These are phyloP conservation scores for Oscheius sp. DNA, from an alignment of 1,140 invertebrate genomes.

Conservation along the genomic window DNA sequence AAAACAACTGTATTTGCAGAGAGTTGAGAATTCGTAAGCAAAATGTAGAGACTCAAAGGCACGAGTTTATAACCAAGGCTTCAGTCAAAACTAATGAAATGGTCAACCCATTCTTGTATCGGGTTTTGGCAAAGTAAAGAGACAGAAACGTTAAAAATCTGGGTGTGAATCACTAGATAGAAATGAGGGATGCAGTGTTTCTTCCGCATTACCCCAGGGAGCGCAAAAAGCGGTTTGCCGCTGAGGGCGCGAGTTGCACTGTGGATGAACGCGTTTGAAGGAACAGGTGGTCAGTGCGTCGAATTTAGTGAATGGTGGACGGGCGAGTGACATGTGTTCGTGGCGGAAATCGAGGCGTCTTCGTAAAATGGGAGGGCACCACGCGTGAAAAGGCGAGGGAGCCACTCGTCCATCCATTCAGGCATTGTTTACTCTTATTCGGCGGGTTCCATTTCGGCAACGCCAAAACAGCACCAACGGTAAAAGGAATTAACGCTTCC, in stretches of 20 bases:
- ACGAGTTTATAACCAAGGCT: too few species aligned
- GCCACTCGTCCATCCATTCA: slow-evolving; percentile 1
- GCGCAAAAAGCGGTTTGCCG: too few species aligned
- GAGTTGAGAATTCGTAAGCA: too few species aligned
- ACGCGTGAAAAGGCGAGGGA: slow-evolving; percentile 1
- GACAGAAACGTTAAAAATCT: not conserved
- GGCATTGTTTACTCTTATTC: not conserved
- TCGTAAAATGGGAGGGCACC: slow-evolving; percentile 1
- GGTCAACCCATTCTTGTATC: too few species aligned
- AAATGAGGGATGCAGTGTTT: not conserved
- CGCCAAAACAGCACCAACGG: too few species aligned
- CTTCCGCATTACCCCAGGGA: too few species aligned
- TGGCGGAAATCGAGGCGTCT: not conserved
- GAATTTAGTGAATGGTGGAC: not conserved
- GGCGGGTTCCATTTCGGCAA: too few species aligned
- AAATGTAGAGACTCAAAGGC: too few species aligned
- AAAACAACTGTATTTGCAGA: not conserved
- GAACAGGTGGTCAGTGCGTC: too few species aligned
- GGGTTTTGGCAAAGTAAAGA: too few species aligned
- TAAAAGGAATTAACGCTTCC: too few species aligned
- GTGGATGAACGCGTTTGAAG: not conserved
- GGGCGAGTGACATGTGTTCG: not conserved
- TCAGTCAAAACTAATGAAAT: too few species aligned
- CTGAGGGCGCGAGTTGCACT: not conserved
- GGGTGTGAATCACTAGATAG: not conserved